Base-by-base conservation (phyloP, 2,888 invertebrate species). In the Acleris cristana region DNA sequence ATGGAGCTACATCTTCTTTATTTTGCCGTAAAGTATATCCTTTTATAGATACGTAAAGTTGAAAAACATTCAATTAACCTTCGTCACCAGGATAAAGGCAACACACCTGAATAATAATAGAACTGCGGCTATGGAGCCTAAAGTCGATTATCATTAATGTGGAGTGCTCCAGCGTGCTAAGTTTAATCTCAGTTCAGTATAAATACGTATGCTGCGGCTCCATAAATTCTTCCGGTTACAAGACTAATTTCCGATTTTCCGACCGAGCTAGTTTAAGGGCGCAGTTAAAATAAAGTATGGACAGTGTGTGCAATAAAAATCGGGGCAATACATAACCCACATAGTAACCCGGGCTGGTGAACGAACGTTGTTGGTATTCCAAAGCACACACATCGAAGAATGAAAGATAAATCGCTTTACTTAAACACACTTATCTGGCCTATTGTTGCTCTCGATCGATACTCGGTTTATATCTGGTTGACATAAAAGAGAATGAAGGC, bases 181-280 rank as follows among this genome's bases (percentile, higher is more conserved):
- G 23, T 57, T 57, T 44, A 57, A 57, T 57, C 57, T 57, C 23
- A 48, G 26, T 58, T 61, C 19, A 26, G 44, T 61, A 56, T 44
- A 61, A 60, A 30, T 49, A 26, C 26, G 26, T 26, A 21, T 54
- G 26, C 19, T 49, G 54, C 45, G 16, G 56, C 44, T 48, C 52
- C 19, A 62, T 66, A 62, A 66, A 66, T 57, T 62, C 55, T 51
- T 55, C 62, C 48, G 51, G 45, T 45, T 61, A 61, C 44, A 52
- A 57, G 62, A 56, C 62, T 62, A 66, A 66, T 57, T 62, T 66
- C 62, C 53, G 57, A 66, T 66, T 66, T 66, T 62, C 62, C 62
- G 56, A 60, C 56, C 51, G 51, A 44, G 65, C 61, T 21, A 44
- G 57, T 66, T 57, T 57, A 56, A 61, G 61, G 66, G 44, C 51